Base-by-base conservation (phyloP, 2,797 vertebrate genomes). In the Phrynocephalus guinanensis region DNA sequence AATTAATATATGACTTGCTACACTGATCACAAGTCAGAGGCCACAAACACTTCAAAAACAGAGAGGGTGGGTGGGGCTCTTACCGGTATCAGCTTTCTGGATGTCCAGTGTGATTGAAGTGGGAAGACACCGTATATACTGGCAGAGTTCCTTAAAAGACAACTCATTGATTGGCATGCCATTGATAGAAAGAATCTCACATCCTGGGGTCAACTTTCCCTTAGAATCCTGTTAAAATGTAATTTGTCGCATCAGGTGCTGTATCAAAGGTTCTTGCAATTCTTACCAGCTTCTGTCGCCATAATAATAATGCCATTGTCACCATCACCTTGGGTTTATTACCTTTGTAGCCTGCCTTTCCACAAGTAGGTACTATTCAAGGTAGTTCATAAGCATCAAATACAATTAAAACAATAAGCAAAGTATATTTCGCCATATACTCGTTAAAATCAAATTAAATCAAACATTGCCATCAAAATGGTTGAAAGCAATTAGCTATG, bases 121-220 rank as follows among this genome's bases (percentile, higher is more conserved):
- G 5, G 98, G 97, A 88, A 98, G 97, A 94, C 95, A 96, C 75
- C 97, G 96, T 96, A 98, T 97, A 88, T 98, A 96, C 83, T 96
- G 95, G 92, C 98, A 97, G 82, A 98, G 95, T 87, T 98, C 97
- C 84, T 96, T 96, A 0, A 98, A 97, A 3, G 96, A 97, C 38
- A 96, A 97, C 70, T 96, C 95, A 89, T 95, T 95, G 84, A 98
- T 95, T 0, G 95, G 94, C 52, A 94, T 96, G 24, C 97, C 96
- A 86, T 96, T 97, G 83, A 98, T 97, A n/a, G 96, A 96, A n/a
- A 97, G 96, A 78, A 96, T 97, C 93, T 98, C 97, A 88, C 98
- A 98, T 91, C 98, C 97, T 1, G 96, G 91, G 84, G 92, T 92
- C 94, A 98, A 96, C 91, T 95, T 98, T 73, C 97, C 97, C 84